A percentile compares a stretch with the other conserved stretches of the same genome.
Conservation (phyloP, 92 coral and sea anemone species). For the Actinostola sp. region DNA sequence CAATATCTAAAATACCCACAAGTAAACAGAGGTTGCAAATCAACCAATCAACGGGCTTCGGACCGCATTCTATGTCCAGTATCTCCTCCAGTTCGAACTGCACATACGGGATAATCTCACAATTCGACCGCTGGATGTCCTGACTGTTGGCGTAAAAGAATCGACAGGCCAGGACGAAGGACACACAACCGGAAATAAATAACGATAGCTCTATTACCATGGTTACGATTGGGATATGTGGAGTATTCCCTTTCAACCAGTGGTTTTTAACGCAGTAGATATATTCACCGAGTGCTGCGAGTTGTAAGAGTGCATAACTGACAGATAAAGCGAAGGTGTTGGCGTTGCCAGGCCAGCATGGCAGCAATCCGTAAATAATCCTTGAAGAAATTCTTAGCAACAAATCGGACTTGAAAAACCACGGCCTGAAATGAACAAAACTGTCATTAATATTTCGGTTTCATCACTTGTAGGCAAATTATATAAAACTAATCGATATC, state of each 20-base stretch:
- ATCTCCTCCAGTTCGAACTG: slow-evolving; percentile 22
- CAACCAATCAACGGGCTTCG: slow-evolving; percentile 46
- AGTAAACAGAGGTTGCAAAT: slow-evolving; percentile 30
- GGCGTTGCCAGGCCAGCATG: slow-evolving; percentile 51
- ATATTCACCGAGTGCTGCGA: slow-evolving; percentile 52
- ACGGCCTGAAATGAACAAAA: slow-evolving; percentile 17
- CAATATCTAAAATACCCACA: slow-evolving; percentile 37
- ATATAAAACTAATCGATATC: too few relatives aligned
- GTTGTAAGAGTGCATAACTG: slow-evolving; percentile 28
- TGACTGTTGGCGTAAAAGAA: slow-evolving; percentile 48
- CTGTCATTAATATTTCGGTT: too few relatives aligned
- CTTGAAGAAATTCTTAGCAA: slow-evolving; percentile 30
- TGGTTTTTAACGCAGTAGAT: slow-evolving; percentile 42
- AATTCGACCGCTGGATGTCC: slow-evolving; percentile 49
- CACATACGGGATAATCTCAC: slow-evolving; percentile 53
- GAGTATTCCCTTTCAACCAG: slow-evolving; percentile 38
- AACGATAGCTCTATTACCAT: slow-evolving; percentile 50
- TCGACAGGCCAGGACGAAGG: slow-evolving; percentile 47
- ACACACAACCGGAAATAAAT: slow-evolving; percentile 46
- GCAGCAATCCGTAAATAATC: slow-evolving; percentile 52
- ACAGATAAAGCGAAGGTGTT: slow-evolving; percentile 29
- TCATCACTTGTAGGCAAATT: too few relatives aligned
- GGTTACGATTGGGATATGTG: slow-evolving; percentile 55
- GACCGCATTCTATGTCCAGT: slow-evolving; percentile 24
- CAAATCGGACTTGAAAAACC: slow-evolving; percentile 29